Percentiles rank a stretch among this genome's conserved stretches.
phyloP scores from a whole-genome alignment of 2,888 invertebrate genomes.

The Oeneis ivallda region DNA sequence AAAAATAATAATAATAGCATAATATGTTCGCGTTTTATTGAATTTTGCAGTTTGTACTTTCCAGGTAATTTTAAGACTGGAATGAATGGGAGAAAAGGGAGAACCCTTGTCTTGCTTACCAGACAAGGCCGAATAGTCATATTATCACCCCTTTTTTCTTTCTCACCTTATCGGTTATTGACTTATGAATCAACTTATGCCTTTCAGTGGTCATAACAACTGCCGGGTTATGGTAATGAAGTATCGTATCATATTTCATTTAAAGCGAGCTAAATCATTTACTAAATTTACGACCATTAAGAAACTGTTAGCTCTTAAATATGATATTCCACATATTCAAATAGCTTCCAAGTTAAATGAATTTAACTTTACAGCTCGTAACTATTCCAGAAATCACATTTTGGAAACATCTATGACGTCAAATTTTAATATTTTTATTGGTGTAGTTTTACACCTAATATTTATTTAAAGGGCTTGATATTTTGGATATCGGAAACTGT shows the following conservation, averaged over 20 bases:
- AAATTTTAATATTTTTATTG: neutral
- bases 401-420: conserved; percentile 1
- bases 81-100: no score
- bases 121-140: no score
- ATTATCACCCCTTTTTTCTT: neutral
- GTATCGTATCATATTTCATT: conserved; percentile 14
- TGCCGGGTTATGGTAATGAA: conserved; percentile 14
- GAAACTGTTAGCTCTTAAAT: conserved; percentile 14
- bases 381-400: neutral
- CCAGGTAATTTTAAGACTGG: no score
- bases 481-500: neutral
- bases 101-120: no score
- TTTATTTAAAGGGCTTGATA: neutral
- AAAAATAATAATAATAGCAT: no score
- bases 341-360: conserved; percentile 3
- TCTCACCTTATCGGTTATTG: conserved; percentile 7
- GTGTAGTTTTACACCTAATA: neutral
- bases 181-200: conserved; percentile 1
- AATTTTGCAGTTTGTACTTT: no score
- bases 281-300: conserved; percentile 17
- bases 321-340: neutral
- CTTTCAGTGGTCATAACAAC: neutral
- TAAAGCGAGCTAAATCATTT: conserved; percentile 12
- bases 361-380: neutral
- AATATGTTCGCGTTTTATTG: no score